Conservation (phyloP, 2,797 vertebrate genomes). For the Bovichtus variegatus region DNA sequence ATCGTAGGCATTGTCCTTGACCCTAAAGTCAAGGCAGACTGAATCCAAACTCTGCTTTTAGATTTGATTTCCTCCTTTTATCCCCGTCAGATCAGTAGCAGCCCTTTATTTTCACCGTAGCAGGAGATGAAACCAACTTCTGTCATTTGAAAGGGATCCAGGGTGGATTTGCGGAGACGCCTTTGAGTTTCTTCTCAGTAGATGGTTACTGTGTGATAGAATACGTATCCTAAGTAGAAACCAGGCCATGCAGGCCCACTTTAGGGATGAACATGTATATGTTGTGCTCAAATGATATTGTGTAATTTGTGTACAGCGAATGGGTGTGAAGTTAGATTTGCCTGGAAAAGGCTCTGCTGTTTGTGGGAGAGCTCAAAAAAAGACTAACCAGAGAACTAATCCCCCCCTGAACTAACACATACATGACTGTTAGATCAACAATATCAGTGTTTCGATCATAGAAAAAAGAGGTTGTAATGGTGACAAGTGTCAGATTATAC, state of each 20-base stretch:
- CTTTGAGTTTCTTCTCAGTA: not conserved
- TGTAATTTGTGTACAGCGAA: not conserved
- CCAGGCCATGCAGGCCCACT: not conserved
- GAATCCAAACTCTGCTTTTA: not conserved
- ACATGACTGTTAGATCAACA: not conserved
- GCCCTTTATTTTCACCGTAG: not conserved
- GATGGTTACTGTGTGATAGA: not conserved
- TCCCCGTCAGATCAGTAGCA: not conserved
- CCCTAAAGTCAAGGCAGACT: not conserved
- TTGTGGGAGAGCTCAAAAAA: not conserved
- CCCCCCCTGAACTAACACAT: not conserved
- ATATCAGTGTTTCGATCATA: not conserved
- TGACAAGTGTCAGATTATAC: not conserved
- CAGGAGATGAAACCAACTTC: not conserved
- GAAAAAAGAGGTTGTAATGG: not conserved
- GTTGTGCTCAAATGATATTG: not conserved
- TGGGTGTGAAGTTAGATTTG: not conserved
- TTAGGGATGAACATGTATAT: too few relatives aligned
- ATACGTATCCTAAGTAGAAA: not conserved
- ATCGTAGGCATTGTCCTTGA: not conserved
- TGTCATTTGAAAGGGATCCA: not conserved
- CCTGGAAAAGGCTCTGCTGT: not conserved
- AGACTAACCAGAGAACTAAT: too few relatives aligned
- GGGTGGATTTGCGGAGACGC: not conserved
- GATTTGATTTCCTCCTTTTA: not conserved